Conservation (phyloP, 2,888 invertebrate genomes). For the Andrena minutula region DNA sequence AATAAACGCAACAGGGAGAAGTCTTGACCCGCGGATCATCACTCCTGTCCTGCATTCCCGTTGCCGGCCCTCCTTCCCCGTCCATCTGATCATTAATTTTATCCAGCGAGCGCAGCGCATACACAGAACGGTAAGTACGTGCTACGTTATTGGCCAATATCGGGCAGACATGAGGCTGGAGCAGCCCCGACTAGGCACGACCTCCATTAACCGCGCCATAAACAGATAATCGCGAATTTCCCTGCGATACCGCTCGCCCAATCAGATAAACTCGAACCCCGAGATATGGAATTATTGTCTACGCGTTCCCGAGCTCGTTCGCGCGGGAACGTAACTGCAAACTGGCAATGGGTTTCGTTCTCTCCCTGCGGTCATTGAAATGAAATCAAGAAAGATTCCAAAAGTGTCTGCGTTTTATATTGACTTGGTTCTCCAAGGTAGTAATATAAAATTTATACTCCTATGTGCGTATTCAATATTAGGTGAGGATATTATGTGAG, state of each 20-base stretch:
- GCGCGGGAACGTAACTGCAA: slow-evolving; percentile 52
- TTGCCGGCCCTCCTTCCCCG: slow-evolving; percentile 33
- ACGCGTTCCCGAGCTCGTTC: slow-evolving; percentile 73
- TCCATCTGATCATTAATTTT: slow-evolving; percentile 62
- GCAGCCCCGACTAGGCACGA: slow-evolving; percentile 71
- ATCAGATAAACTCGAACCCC: slow-evolving; percentile 78
- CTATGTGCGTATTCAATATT: too few species aligned
- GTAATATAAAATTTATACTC: too few species aligned
- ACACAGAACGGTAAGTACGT: slow-evolving; percentile 66
- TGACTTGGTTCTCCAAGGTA: too few species aligned
- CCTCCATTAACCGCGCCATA: slow-evolving; percentile 79
- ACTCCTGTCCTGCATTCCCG: slow-evolving; percentile 58
- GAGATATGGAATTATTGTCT: slow-evolving; percentile 81
- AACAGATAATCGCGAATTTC: slow-evolving; percentile 81
- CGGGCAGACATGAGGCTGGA: slow-evolving; percentile 60
- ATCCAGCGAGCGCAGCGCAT: slow-evolving; percentile 45
- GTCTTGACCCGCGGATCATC: slow-evolving; percentile 54
- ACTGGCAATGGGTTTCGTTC: slow-evolving; percentile 38
- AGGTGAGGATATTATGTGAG: too few species aligned
- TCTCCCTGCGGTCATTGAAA: slow-evolving; percentile 10
- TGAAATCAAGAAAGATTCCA: neutral
- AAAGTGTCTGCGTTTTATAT: too few species aligned
- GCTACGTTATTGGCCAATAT: slow-evolving; percentile 72
- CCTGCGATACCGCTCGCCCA: slow-evolving; percentile 77
- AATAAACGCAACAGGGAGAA: slow-evolving; percentile 60